Conservation (phyloP, 2,888 invertebrate genomes). For the Isoperla grammatica region DNA sequence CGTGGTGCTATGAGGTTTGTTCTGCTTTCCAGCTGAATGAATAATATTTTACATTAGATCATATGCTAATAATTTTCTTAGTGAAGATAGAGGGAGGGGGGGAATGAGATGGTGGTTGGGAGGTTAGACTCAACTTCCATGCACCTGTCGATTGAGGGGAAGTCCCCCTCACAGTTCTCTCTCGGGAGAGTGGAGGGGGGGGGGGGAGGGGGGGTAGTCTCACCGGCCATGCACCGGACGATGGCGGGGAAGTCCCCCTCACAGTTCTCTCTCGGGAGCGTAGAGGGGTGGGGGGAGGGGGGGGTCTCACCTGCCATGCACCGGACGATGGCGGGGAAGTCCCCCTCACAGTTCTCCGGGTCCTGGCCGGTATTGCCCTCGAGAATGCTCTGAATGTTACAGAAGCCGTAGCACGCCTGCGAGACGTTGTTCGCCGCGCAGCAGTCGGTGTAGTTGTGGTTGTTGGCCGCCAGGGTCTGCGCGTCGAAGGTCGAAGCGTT, state of each 20-base stretch:
- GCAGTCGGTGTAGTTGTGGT: constrained; percentile 78
- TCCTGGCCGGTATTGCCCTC: constrained; percentile 73
- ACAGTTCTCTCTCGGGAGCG: too few species aligned
- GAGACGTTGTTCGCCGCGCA: constrained; percentile 66
- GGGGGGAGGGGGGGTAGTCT: too few species aligned
- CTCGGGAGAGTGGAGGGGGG: too few species aligned
- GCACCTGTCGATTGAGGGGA: constrained; percentile 65
- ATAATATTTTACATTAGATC: too few species aligned
- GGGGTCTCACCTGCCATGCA: constrained; percentile 50
- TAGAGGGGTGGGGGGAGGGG: too few species aligned
- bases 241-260: constrained; percentile 75
- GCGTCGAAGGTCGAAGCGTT: constrained; percentile 9
- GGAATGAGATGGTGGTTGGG: too few species aligned
- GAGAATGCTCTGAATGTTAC: constrained; percentile 70
- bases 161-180: too few species aligned
- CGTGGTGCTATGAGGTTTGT: too few species aligned
- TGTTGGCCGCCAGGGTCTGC: constrained; percentile 31
- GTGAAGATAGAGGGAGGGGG: too few species aligned
- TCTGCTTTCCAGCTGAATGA: too few species aligned
- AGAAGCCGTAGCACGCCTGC: constrained; percentile 70
- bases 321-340: constrained; percentile 70
- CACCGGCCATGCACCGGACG: constrained; percentile 54
- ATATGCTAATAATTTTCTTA: too few species aligned
- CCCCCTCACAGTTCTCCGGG: constrained; percentile 72
- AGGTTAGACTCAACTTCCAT: too few species aligned